Percentiles rank a stretch among this genome's conserved stretches.
Conservation (phyloP, 2,113 vertebrate species). For the Phalacrocorax carbo region DNA sequence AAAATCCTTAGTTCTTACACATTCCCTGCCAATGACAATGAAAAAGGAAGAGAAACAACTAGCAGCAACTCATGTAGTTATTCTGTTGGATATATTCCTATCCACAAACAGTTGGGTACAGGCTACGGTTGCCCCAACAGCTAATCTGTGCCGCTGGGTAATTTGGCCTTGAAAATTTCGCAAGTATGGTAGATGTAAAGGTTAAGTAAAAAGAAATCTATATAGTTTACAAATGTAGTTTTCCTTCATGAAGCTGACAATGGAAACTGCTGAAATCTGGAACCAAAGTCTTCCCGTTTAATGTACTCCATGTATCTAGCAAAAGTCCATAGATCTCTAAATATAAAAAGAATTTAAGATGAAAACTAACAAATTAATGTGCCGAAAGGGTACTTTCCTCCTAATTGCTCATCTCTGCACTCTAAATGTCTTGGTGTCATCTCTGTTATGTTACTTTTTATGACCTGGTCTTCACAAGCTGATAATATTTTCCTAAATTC, state of each 20-base stretch:
- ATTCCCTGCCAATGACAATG: neutral
- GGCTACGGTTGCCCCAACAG: neutral
- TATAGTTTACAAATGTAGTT: neutral
- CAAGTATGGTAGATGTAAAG: neutral
- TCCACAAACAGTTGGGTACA: neutral
- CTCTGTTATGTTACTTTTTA: neutral
- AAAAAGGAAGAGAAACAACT: neutral
- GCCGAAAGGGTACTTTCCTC: neutral
- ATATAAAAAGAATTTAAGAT: neutral
- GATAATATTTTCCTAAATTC: neutral
- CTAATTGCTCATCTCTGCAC: neutral
- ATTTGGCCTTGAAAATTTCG: neutral
- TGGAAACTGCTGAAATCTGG: neutral
- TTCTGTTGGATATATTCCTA: neutral
- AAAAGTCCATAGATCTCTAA: neutral
- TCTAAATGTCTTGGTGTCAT: accelerated
- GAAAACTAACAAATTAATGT: neutral
- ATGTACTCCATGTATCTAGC: neutral
- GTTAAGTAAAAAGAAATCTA: neutral
- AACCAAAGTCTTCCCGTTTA: neutral
- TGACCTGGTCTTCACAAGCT: neutral
- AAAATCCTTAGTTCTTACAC: neutral
- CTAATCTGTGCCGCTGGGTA: neutral
- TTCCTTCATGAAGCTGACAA: neutral
- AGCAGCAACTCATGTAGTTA: accelerated